Base-by-base conservation (phyloP, 2,113 vertebrate genomes). In the Himantopus leucocephalus region DNA sequence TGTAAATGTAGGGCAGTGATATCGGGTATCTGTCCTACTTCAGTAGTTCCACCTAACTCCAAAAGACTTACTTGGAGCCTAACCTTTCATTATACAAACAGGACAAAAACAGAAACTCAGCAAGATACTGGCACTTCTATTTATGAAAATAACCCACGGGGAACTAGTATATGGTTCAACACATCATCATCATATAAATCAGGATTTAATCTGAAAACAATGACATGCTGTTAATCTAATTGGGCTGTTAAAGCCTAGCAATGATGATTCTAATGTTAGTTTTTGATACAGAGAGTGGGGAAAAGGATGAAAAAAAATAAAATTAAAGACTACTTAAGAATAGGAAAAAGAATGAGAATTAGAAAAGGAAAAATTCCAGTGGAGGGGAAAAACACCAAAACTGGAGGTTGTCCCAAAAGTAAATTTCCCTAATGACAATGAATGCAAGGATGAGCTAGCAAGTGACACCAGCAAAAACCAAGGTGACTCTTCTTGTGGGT, bases 1-100 rank as follows among this genome's bases (percentile, higher is more conserved):
- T 66, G n/a, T 62, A 90, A 91, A 95, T 59, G 30, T 91, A 92
- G 85, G 70, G 55, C 82, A 90, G 71, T 29, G 50, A 83, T 96
- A 92, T 0, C 32, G 0, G 62, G 13, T 92, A 76, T 76, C 92
- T 94, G 80, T n/a, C 48, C 73, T 90, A 37, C 80, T 79, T 92
- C 56, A n/a, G 39, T 39, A 88, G 79, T 90, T 90, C 18, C 37
- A 68, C 5, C 5, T 84, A 47, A 56, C 39, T 52, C 43, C 47
- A 21, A 0, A 53, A 80, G 47, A 18, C 19, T 52, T 66, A 10
- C 66, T 43, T 78, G 73, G 35, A 92, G 4, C 41, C 24, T 56
- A 91, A 48, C 39, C 45, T 68, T 85, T 62, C 39, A 37, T 85
- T 81, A 63, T 10, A 56, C 43, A 84, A 84, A 55, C 35, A 72